Conservation (phyloP, 2,113 vertebrate species). For the Sinocyclocheilus grahami region DNA sequence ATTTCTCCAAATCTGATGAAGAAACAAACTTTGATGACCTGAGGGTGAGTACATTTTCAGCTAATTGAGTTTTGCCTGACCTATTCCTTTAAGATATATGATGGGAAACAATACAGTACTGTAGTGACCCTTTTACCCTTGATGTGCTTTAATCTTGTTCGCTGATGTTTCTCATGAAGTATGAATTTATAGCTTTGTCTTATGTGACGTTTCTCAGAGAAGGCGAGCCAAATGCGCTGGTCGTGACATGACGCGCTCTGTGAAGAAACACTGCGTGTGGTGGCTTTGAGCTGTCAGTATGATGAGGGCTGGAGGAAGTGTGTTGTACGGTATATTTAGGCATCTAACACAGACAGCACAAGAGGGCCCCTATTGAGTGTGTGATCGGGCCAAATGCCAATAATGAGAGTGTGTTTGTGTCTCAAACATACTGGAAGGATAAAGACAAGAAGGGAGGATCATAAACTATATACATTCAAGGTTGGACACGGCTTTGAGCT, state of each 20-base stretch:
- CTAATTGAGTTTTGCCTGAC: too few species aligned
- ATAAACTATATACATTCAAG: too few species aligned
- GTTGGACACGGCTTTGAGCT: neutral
- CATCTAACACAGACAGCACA: slow-evolving; percentile 1
- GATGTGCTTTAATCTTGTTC: neutral
- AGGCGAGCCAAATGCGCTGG: neutral
- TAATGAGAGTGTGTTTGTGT: neutral
- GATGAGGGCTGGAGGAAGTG: neutral
- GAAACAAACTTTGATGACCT: too few species aligned
- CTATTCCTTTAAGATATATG: neutral
- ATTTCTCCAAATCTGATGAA: too few species aligned
- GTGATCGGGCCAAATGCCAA: neutral
- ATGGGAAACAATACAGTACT: neutral
- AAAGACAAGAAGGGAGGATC: neutral
- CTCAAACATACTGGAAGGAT: neutral
- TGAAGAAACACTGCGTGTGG: neutral
- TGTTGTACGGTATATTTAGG: slow-evolving; percentile 16
- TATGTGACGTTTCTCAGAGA: neutral
- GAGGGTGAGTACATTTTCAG: too few species aligned
- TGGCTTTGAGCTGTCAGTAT: slow-evolving; percentile 2
- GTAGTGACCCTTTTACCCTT: neutral
- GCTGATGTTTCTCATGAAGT: neutral
- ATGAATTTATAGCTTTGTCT: neutral
- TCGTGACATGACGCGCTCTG: neutral
- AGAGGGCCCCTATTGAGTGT: slow-evolving; percentile 33